Evolutionary conservation across 2,113 vertebrate genomes (phyloP).

Genomic region (Trogon surrucura): DNA sequence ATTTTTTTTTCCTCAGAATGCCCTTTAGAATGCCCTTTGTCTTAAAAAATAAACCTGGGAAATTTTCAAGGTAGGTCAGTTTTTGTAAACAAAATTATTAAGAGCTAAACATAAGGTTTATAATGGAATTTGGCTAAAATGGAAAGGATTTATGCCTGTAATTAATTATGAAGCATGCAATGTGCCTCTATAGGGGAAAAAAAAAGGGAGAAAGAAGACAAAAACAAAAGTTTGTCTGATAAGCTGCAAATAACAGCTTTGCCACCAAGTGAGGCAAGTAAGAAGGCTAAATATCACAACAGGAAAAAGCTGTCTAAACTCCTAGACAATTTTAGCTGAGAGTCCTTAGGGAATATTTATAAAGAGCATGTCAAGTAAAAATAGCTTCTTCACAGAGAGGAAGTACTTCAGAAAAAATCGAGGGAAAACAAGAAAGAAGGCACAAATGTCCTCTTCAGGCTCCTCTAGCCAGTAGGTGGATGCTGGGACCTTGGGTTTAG

Average conservation of each 20-base stretch:
- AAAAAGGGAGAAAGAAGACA: not conserved
- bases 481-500: not conserved
- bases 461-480: not conserved
- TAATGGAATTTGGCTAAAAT: not conserved
- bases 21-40: not conserved
- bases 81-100: not conserved
- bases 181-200: accelerated
- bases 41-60: not conserved
- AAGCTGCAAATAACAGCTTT: constrained; percentile 7
- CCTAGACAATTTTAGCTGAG: not conserved
- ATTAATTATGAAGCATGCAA: not conserved
- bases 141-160: not conserved
- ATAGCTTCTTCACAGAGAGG: not conserved
- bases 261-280: not conserved
- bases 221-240: not conserved
- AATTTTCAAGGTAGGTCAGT: not conserved
- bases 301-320: not conserved
- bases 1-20: not conserved
- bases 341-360: not conserved
- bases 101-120: not conserved
- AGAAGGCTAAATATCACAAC: constrained; percentile 25
- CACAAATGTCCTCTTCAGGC: not conserved
- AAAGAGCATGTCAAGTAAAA: not conserved
- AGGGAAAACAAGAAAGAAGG: not conserved
- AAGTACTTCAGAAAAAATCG: not conserved